phyloP scores from a whole-genome alignment of 1,140 invertebrate genomes.

The Listronotus oregonensis region DNA sequence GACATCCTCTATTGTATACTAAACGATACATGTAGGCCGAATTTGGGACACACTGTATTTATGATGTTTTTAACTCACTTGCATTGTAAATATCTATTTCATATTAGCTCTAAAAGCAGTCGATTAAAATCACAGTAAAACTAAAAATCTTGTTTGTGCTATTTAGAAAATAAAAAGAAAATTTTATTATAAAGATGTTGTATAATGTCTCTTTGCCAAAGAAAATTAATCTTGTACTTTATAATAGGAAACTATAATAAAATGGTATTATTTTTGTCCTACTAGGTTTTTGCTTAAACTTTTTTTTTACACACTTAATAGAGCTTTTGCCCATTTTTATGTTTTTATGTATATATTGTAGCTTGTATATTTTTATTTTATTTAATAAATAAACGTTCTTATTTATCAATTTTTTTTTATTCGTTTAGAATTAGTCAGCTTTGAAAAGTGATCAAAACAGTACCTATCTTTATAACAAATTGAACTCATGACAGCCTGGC shows the following conservation, averaged over 20 bases:
- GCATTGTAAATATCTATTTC: too few species aligned
- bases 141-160: neutral
- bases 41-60: too few species aligned
- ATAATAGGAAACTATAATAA: neutral
- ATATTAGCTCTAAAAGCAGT: too few species aligned
- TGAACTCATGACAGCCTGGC: too few species aligned
- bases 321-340: neutral
- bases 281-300: neutral
- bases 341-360: slow-evolving; percentile 7
- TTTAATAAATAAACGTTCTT: slow-evolving; percentile 9
- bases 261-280: slow-evolving; percentile 13
- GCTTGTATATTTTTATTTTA: slow-evolving; percentile 17
- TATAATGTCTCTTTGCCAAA: slow-evolving; percentile 11
- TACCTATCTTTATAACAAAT: too few species aligned
- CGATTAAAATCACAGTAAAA: neutral
- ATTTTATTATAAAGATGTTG: neutral
- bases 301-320: slow-evolving; percentile 4
- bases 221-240: neutral
- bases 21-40: too few species aligned
- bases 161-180: neutral
- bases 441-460: too few species aligned
- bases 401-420: neutral
- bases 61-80: too few species aligned
- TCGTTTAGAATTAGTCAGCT: too few species aligned
- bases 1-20: too few species aligned